Base-by-base conservation (phyloP, 1,140 invertebrate genomes). In the Drosophila kanapiae region DNA sequence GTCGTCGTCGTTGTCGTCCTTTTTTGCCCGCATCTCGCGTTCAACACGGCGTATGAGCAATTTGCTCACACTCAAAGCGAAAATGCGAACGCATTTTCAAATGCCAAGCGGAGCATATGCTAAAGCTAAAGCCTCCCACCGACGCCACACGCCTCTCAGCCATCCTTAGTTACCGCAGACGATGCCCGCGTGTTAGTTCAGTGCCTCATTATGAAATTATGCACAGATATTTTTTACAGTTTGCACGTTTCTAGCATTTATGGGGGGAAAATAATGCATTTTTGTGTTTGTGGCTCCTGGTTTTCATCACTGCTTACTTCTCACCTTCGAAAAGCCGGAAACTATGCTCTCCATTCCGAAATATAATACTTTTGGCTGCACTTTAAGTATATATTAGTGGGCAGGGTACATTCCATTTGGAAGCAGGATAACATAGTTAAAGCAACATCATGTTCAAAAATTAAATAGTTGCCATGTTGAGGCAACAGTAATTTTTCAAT, bases 161-260 rank as follows among this genome's bases (percentile, higher is more conserved):
- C 40, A 37, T 16, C 16, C 27, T 23, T 11, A 58, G 61, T 31
- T 31, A 18, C 60, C 47, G 60, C 47, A 35, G 38, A 65, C 38
- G 56, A 37, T 27, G 45, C 35, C 14, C 42, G 43, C 68, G 61
- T 84, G 71, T 83, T 83, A 76, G 64, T 80, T 76, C 61, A 80
- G 81, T 76, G 81, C 81, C 65, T 83, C 81, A 80, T 83, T 83
- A 83, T 83, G 76, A 76, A 83, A 84, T 83, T 84, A 83, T 83
- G 75, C 80, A 71, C 56, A 71, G 70, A 83, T 83, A 83, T 78
- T 75, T 82, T 78, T 77, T 74, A 47, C 51, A 38, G 51, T 10
- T 54, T 23, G 4, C 14, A 37, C 33, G 13, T 75, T 35, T 48
- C 23, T 23, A 23, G 45, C 47, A 35, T 59, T 37, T 37, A 40